These are phyloP conservation scores for Papilio machaon DNA, from an alignment of 1,140 invertebrate genomes.

Conservation along the genomic window DNA sequence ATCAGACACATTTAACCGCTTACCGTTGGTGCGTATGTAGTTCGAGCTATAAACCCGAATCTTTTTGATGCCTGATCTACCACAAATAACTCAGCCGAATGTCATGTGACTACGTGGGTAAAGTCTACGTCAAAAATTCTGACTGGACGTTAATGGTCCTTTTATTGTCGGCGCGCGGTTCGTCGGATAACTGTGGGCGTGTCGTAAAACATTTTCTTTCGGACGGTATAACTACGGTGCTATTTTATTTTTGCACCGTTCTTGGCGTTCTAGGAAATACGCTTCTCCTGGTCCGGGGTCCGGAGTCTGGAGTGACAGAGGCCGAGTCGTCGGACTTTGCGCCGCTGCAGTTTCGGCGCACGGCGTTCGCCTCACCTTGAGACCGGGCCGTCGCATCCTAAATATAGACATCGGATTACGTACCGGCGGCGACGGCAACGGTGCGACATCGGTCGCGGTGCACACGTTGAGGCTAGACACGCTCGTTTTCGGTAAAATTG, in stretches of 20 bases:
- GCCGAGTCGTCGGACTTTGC: neutral
- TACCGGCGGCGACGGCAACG: constrained; percentile 52
- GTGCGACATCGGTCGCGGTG: constrained; percentile 43
- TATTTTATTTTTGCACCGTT: constrained; percentile 67
- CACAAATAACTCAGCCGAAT: constrained; percentile 53
- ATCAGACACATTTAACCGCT: constrained; percentile 6
- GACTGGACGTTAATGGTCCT: constrained; percentile 61
- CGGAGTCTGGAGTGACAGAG: constrained; percentile 34
- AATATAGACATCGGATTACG: constrained; percentile 59
- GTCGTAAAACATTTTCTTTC: constrained; percentile 71
- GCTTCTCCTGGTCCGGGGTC: constrained; percentile 23
- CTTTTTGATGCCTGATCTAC: constrained; percentile 63
- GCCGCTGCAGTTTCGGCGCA: constrained; percentile 41
- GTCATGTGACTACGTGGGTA: constrained; percentile 64
- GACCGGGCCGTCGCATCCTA: constrained; percentile 52
- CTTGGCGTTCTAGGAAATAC: constrained; percentile 58
- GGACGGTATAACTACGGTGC: constrained; percentile 49
- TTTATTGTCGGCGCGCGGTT: constrained; percentile 61
- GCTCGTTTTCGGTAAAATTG: constrained; percentile 49
- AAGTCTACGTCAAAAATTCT: constrained; percentile 52
- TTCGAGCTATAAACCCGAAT: neutral
- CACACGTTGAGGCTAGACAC: constrained; percentile 35
- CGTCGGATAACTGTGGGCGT: constrained; percentile 63
- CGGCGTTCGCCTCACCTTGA: constrained; percentile 49
- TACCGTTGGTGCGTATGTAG: neutral